Evolutionary conservation across 2,888 invertebrate species (phyloP), one percentile per base, ranked within the genome.

Genomic region (Mycalesis mineus): DNA sequence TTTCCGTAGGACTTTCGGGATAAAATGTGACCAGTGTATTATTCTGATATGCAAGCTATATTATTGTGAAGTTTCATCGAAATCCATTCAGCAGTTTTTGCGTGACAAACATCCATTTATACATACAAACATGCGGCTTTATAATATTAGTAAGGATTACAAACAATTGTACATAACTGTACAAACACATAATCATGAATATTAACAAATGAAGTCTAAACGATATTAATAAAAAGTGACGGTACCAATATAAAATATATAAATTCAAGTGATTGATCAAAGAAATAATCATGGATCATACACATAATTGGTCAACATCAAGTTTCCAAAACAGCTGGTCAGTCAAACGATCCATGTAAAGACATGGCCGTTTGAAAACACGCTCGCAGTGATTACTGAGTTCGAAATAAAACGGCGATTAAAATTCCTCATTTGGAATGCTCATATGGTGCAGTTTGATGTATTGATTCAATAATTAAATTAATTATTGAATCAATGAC

Each of bases 331-430:
- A 55, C 48, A 52, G 52, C 15, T 39, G 31, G 9, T 14, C 36
- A 40, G 51, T 14, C 39, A 55, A 40, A 37, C 52, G 51, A 56
- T 56, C 51, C 57, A 57, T 55, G 42, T 52, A 48, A 44, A 59
- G 57, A 48, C 42, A 55, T 40, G 37, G 13, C 45, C 40, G 49
- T 41, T 50, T 42, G 42, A 41, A 22, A 29, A 48, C 47, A 17
- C 41, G 29, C 31, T 33, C 14, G 29, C 42, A 49, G 31, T 42
- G 29, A 50, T 37, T 15, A 50, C 11, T 49, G 57, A 50, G 58
- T 58, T 58, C 55, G 48, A 57, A 60, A 60, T 63, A 57, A 63
- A 56, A 57, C 42, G 51, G 13, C 56, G 47, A 54, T 65, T 65
- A 60, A 65, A 60, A 65, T 63, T 58, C 65, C 56, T 29, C 51